Conservation (phyloP, 2,113 vertebrate genomes). For the Sapayoa aenigma region DNA sequence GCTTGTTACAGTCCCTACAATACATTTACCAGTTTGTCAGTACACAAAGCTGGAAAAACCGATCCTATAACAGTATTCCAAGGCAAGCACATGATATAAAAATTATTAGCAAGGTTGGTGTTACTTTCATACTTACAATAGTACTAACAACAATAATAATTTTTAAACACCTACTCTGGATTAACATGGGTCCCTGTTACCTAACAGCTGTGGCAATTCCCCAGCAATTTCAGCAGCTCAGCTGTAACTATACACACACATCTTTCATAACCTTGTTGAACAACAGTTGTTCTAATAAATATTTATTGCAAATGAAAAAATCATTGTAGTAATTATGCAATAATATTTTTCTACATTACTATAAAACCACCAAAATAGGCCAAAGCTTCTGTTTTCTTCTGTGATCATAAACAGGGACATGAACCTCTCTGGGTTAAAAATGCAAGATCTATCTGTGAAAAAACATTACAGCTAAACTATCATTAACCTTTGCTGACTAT, state of each 20-base stretch:
- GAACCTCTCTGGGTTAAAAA: not conserved
- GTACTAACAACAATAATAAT: not conserved
- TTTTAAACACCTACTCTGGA: not conserved
- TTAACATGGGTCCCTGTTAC: not conserved
- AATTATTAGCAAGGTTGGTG: not conserved
- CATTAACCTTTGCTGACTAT: not conserved
- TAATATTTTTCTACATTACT: not conserved
- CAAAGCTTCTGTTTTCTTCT: not conserved
- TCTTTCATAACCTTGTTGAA: slow-evolving; percentile 1
- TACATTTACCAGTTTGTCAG: not conserved
- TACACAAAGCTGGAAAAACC: not conserved
- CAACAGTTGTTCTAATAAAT: not conserved
- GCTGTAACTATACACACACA: not conserved
- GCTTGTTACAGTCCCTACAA: not conserved
- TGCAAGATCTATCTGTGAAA: not conserved
- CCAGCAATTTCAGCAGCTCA: not conserved
- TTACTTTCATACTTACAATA: not conserved
- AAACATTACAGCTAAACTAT: not conserved
- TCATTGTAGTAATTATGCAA: not conserved
- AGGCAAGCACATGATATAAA: not conserved
- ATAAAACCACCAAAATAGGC: not conserved
- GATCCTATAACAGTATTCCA: not conserved
- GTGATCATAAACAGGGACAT: not conserved
- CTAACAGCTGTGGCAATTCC: not conserved
- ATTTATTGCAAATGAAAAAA: not conserved